Percentiles rank a stretch among this genome's conserved stretches.
These are phyloP conservation scores for Malurus elegans DNA, from an alignment of 2,113 vertebrate species.

Conservation along the genomic window DNA sequence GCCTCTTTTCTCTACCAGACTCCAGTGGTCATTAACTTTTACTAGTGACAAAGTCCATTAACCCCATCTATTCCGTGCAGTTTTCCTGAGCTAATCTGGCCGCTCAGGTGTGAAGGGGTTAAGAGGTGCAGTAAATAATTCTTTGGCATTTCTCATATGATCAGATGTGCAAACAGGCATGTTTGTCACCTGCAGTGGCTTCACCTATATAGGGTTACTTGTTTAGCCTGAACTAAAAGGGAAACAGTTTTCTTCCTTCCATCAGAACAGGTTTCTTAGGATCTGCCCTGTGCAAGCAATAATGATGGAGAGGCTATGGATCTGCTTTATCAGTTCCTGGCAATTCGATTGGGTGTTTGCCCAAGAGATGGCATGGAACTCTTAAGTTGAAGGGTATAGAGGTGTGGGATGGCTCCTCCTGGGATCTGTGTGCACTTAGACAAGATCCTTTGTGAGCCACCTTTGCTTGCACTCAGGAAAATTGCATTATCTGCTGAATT, in stretches of 20 bases:
- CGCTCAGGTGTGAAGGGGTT: background rate
- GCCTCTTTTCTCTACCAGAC: background rate
- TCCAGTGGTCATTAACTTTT: background rate
- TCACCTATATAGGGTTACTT: background rate
- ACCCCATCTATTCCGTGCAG: background rate
- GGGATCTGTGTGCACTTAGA: background rate
- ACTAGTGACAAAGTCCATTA: background rate
- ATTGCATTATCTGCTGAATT: background rate
- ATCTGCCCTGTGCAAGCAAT: background rate
- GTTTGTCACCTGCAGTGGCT: too few relatives aligned
- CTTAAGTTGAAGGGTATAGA: background rate
- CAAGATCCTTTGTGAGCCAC: background rate
- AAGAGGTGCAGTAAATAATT: background rate
- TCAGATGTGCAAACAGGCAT: background rate
- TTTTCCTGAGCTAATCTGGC: background rate
- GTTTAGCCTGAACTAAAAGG: background rate
- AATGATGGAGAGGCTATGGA: background rate
- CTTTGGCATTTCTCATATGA: background rate
- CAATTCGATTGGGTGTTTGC: background rate
- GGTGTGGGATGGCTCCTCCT: background rate
- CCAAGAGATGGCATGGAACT: background rate
- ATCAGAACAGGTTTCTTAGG: background rate
- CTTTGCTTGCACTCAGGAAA: background rate
- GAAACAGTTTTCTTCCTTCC: accelerated
- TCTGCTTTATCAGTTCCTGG: background rate